A percentile compares a stretch with the other conserved stretches of the same genome.
These are phyloP conservation scores for Hafferia zeledoni DNA, from an alignment of 2,797 vertebrate species.

Conservation along the genomic window DNA sequence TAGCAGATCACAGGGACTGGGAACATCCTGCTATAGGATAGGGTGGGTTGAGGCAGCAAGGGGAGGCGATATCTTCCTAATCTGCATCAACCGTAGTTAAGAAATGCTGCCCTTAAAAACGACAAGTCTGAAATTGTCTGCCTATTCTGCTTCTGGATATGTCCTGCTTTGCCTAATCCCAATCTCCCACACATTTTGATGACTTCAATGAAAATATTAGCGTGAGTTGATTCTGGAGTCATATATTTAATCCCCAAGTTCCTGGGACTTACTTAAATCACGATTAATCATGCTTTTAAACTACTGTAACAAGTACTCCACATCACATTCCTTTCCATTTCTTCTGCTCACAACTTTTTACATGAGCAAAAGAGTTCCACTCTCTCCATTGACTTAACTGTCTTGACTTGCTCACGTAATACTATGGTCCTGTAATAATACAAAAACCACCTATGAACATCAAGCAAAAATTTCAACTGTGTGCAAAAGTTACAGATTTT, in stretches of 20 bases:
- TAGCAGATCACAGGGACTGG: neutral
- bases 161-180: neutral
- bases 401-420: neutral
- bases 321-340: neutral
- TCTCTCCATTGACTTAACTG: neutral
- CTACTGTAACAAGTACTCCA: neutral
- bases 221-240: neutral
- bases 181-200: neutral
- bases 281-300: neutral
- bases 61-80: neutral
- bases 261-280: neutral
- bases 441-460: neutral
- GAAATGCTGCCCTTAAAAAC: neutral
- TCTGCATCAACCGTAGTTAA: neutral
- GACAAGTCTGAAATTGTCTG: neutral
- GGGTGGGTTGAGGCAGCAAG: neutral
- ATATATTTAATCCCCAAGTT: neutral
- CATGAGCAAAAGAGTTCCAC: neutral
- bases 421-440: neutral
- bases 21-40: accelerated
- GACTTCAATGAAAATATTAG: neutral
- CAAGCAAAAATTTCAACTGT: neutral
- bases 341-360: neutral
- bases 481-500: neutral
- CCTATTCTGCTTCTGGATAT: neutral